phyloP scores from a whole-genome alignment of 1,140 invertebrate genomes.

The Aphelinus atriplicis region DNA sequence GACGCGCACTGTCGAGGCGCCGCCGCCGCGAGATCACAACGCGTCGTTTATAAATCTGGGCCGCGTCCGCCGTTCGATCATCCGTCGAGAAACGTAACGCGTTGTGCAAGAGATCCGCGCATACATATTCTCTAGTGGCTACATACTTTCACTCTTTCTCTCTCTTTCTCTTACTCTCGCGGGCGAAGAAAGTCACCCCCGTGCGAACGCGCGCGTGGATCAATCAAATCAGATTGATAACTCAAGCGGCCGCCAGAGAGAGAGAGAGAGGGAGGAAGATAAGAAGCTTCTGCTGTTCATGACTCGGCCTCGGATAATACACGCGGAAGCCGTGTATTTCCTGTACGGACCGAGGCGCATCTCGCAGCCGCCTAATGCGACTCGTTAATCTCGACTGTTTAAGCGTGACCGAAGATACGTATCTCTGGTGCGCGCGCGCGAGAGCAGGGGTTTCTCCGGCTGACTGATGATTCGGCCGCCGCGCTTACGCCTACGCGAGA shows the following conservation, averaged over 20 bases:
- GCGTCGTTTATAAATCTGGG: too few species aligned
- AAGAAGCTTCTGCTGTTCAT: not conserved
- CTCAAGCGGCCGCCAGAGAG: constrained; percentile 28
- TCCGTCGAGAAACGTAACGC: too few species aligned
- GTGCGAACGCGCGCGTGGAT: not conserved
- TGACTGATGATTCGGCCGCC: constrained; percentile 59
- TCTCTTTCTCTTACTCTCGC: too few species aligned
- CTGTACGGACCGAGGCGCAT: constrained; percentile 28
- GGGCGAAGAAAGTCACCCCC: too few species aligned
- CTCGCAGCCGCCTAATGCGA: constrained; percentile 57
- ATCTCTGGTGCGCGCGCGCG: constrained; percentile 46
- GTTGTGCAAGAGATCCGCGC: too few species aligned
- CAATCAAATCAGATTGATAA: constrained; percentile 43
- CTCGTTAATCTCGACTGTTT: constrained; percentile 63
- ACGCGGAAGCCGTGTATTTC: constrained; percentile 14
- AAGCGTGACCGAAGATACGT: constrained; percentile 59
- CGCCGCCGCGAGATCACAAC: too few species aligned
- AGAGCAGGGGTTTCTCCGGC: constrained; percentile 55
- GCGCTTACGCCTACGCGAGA: constrained; percentile 25
- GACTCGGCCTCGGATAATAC: not conserved
- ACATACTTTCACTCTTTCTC: too few species aligned
- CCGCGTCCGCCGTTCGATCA: too few species aligned
- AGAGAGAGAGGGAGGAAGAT: not conserved
- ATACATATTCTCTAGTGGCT: too few species aligned
- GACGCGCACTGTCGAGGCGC: too few species aligned